These are phyloP conservation scores for Diabrotica virgifera DNA, from an alignment of 1,140 invertebrate genomes.

Conservation along the genomic window DNA sequence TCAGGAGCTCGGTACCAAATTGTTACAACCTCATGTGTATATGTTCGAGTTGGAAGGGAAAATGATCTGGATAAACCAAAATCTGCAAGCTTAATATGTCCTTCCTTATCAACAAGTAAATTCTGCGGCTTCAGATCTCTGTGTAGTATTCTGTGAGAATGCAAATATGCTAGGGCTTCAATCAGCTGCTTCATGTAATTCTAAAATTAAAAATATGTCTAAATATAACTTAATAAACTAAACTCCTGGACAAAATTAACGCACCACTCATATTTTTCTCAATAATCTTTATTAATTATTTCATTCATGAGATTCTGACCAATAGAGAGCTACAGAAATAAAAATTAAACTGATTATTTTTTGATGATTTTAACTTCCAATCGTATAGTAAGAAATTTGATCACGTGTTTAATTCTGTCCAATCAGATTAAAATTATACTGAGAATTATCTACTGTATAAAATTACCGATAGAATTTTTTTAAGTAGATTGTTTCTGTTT, in stretches of 20 bases:
- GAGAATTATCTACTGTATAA: no score
- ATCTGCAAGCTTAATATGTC: slow-evolving; percentile 86
- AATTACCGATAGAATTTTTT: no score
- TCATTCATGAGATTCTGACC: no score
- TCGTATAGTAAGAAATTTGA: no score
- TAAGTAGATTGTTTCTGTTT: no score
- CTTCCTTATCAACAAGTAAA: slow-evolving; percentile 74
- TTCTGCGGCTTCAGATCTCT: slow-evolving; percentile 92
- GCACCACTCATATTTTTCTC: no score
- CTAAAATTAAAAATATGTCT: slow-evolving; percentile 49
- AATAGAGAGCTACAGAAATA: no score
- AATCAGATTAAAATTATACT: no score
- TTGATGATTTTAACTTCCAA: no score
- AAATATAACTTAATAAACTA: slow-evolving; percentile 26
- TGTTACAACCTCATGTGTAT: slow-evolving; percentile 94
- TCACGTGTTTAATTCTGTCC: no score
- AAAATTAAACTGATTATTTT: no score
- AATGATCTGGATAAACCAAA: slow-evolving; percentile 86
- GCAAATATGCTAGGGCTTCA: slow-evolving; percentile 88
- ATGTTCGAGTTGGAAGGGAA: slow-evolving; percentile 77
- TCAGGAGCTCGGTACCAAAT: slow-evolving; percentile 97
- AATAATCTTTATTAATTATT: no score
- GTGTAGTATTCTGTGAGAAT: slow-evolving; percentile 82
- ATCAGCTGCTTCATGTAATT: slow-evolving; percentile 88
- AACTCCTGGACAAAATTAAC: slow-evolving; percentile 1